Conservation (phyloP, 2,113 vertebrate species). For the Pollachius pollachius region DNA sequence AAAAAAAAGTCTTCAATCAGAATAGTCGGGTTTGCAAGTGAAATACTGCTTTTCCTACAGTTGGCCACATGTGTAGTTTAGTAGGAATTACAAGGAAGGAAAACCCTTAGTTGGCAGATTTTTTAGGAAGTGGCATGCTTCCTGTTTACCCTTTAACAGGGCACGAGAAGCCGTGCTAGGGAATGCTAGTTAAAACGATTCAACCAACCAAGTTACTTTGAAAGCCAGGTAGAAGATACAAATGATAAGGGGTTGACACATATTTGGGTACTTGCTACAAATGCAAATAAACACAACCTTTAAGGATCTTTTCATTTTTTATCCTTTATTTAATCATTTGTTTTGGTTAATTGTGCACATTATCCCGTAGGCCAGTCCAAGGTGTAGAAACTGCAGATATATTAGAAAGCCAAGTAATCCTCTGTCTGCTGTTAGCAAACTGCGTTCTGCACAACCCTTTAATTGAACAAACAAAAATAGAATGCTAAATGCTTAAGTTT, state of each 20-base stretch:
- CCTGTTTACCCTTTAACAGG: slow-evolving; percentile 32
- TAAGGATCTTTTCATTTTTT: slow-evolving; percentile 24
- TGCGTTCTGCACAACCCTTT: slow-evolving; percentile 73
- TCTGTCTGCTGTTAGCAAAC: slow-evolving; percentile 63
- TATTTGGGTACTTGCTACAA: slow-evolving; percentile 18
- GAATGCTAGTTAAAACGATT: slow-evolving; percentile 21
- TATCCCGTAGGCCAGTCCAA: slow-evolving; percentile 51
- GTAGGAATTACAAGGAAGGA: slow-evolving; percentile 27
- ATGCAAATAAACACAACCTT: slow-evolving; percentile 44
- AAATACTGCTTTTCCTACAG: slow-evolving; percentile 35
- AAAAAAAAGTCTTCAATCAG: slow-evolving; percentile 45
- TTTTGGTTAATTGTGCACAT: slow-evolving; percentile 68
- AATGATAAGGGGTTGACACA: slow-evolving; percentile 26
- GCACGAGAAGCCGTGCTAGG: slow-evolving; percentile 2
- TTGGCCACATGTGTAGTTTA: slow-evolving; percentile 37
- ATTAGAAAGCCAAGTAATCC: slow-evolving; percentile 52
- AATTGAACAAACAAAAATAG: slow-evolving; percentile 75
- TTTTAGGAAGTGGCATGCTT: slow-evolving; percentile 56
- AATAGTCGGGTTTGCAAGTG: slow-evolving; percentile 19
- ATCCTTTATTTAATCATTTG: slow-evolving; percentile 37
- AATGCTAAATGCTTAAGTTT: slow-evolving; percentile 69
- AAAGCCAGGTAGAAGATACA: slow-evolving; percentile 24
- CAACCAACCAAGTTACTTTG: slow-evolving; percentile 33
- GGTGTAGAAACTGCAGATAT: slow-evolving; percentile 43
- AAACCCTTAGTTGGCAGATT: slow-evolving; percentile 44